These are phyloP conservation scores for Amphibalanus amphitrite DNA, from an alignment of 1,140 invertebrate genomes.

Conservation along the genomic window DNA sequence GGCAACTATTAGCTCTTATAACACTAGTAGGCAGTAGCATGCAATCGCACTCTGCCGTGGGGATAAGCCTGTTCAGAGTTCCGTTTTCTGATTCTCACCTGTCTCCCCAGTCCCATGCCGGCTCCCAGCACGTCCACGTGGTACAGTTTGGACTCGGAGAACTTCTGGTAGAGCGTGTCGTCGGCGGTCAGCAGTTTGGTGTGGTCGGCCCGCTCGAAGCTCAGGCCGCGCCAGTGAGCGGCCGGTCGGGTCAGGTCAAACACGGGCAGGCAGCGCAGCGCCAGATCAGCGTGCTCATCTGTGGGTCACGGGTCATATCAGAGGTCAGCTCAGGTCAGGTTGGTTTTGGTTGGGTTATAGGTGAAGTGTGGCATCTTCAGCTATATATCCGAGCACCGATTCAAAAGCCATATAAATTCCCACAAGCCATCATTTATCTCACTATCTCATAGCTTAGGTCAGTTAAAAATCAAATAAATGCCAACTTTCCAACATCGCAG, in stretches of 20 bases:
- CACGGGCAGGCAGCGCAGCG: slow-evolving; percentile 55
- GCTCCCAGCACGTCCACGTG: slow-evolving; percentile 67
- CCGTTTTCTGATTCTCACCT: background rate
- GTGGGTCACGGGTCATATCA: slow-evolving; percentile 1
- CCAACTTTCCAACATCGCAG: no score
- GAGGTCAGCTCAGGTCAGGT: no score
- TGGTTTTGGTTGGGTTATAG: no score
- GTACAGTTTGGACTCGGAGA: slow-evolving; percentile 56
- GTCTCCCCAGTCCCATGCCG: slow-evolving; percentile 43
- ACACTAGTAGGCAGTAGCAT: background rate
- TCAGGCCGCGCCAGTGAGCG: slow-evolving; percentile 65
- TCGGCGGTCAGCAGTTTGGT: slow-evolving; percentile 46
- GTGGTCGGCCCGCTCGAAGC: slow-evolving; percentile 57
- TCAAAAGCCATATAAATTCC: no score
- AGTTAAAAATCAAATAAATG: no score
- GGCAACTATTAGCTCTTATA: background rate
- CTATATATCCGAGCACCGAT: background rate
- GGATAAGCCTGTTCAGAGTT: background rate
- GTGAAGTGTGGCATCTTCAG: background rate
- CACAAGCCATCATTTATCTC: no score
- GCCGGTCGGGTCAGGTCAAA: slow-evolving; percentile 42
- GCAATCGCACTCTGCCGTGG: background rate
- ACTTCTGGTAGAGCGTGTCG: slow-evolving; percentile 57
- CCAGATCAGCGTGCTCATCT: slow-evolving; percentile 80
- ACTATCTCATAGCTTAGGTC: no score